phyloP scores from a whole-genome alignment of 1,140 invertebrate species.

The Lasaia peninsularis region DNA sequence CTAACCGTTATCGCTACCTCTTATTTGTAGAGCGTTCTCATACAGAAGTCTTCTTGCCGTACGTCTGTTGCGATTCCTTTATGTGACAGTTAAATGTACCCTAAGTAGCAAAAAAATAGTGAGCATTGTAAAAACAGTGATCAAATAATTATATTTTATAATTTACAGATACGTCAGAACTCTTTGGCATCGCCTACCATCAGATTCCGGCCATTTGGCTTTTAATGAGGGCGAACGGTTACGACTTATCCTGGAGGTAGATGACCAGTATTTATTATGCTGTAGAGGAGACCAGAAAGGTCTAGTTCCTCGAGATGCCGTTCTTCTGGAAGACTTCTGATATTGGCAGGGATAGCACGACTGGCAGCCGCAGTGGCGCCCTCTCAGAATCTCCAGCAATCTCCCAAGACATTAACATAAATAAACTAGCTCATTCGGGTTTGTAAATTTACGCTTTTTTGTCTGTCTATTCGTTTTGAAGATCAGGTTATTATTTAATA shows the following conservation, averaged over 20 bases:
- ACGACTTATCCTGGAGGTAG: slow-evolving; percentile 86
- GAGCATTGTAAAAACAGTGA: background rate
- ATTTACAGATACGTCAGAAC: slow-evolving; percentile 84
- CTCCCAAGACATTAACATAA: slow-evolving; percentile 15
- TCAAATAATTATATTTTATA: background rate
- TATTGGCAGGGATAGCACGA: slow-evolving; percentile 61
- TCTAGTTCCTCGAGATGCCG: slow-evolving; percentile 85
- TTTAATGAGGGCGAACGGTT: slow-evolving; percentile 87
- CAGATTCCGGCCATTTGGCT: slow-evolving; percentile 87
- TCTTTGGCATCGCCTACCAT: slow-evolving; percentile 83
- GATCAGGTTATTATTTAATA: too few species aligned
- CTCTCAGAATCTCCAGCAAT: slow-evolving; percentile 39
- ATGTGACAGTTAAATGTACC: too few species aligned
- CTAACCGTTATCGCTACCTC: too few species aligned
- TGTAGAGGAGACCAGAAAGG: slow-evolving; percentile 87
- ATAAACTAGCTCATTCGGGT: background rate
- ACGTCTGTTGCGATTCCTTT: too few species aligned
- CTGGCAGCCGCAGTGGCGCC: slow-evolving; percentile 63
- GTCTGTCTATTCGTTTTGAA: too few species aligned
- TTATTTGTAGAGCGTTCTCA: too few species aligned
- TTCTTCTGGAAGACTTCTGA: slow-evolving; percentile 78
- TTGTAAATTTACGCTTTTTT: background rate
- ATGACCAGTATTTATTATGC: slow-evolving; percentile 87
- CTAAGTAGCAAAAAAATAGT: background rate
- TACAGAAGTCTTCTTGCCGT: too few species aligned